Evolutionary conservation across 2,797 vertebrate species (phyloP).

Genomic region (Sphenodon punctatus): DNA sequence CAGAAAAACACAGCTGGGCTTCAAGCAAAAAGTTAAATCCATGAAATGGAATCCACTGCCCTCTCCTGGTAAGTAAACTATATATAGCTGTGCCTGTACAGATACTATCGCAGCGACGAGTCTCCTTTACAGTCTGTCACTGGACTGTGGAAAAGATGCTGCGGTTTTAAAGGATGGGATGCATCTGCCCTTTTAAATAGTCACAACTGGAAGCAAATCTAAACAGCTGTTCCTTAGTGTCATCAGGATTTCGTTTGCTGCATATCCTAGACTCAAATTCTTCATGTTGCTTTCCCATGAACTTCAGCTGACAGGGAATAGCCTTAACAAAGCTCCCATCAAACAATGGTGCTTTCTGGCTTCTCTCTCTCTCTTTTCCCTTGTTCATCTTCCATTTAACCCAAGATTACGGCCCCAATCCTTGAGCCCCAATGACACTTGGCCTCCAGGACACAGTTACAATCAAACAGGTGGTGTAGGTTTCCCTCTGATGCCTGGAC

Average conservation of each 20-base stretch:
- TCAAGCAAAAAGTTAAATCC: neutral
- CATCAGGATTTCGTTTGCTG: neutral
- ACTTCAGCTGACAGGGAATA: neutral
- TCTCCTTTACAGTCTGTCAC: neutral
- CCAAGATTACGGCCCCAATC: neutral
- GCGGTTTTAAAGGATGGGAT: constrained; percentile 4
- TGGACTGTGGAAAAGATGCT: neutral
- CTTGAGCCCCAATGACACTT: too few relatives aligned
- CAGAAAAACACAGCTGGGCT: neutral
- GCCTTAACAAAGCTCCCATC: constrained; percentile 2
- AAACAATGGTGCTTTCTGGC: accelerated
- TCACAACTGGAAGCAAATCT: neutral
- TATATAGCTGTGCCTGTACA: neutral
- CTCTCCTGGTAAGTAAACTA: constrained; percentile 11
- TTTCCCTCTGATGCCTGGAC: too few relatives aligned
- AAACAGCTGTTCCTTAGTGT: neutral
- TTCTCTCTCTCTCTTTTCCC: too few relatives aligned
- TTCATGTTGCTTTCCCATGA: constrained; percentile 17
- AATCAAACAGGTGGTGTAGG: too few relatives aligned
- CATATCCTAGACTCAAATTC: constrained; percentile 36
- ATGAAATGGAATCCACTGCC: constrained; percentile 59
- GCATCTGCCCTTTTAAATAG: neutral
- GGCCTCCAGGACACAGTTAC: too few relatives aligned
- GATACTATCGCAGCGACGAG: neutral
- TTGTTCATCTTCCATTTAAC: neutral